Evolutionary conservation across 23 tunicate species (phyloP).

Genomic region (Oikopleura vanhoeffeni): DNA sequence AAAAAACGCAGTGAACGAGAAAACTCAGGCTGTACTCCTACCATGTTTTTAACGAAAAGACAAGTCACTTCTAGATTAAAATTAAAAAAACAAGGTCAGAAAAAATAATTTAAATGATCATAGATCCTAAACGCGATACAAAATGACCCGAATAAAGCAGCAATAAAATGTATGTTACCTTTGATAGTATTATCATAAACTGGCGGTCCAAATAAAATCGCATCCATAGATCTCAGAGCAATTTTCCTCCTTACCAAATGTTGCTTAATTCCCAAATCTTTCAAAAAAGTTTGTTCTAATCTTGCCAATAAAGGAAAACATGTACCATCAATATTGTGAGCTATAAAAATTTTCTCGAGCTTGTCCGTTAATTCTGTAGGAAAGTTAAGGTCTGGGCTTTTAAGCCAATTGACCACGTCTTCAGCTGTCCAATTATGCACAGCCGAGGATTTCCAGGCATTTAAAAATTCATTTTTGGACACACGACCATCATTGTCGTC

Average conservation of each 20-base stretch:
- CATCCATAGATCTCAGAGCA: constrained; percentile 9
- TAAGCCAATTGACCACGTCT: neutral
- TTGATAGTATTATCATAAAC: neutral
- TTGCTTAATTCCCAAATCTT: neutral
- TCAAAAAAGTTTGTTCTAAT: neutral
- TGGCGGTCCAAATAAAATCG: constrained; percentile 12
- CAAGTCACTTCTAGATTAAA: too few species aligned
- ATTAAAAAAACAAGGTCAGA: too few species aligned
- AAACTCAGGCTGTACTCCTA: too few species aligned
- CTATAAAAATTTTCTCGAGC: neutral
- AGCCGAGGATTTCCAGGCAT: neutral
- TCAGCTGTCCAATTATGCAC: constrained; percentile 10
- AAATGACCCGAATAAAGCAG: too few species aligned
- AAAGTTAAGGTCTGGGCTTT: neutral
- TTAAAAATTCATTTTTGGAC: constrained; percentile 9
- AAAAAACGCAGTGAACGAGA: too few species aligned
- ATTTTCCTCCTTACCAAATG: constrained; percentile 9
- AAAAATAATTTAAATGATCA: too few species aligned
- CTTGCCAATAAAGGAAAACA: neutral
- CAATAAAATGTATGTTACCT: too few species aligned
- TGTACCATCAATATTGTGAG: neutral
- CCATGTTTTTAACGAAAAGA: too few species aligned
- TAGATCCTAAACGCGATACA: too few species aligned
- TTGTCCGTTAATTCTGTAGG: neutral
- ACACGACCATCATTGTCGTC: constrained; percentile 11